Evolutionary conservation across 35 echinoderm and acorn worm species (phyloP).

Genomic region (Hemicentrotus pulcherrimus): DNA sequence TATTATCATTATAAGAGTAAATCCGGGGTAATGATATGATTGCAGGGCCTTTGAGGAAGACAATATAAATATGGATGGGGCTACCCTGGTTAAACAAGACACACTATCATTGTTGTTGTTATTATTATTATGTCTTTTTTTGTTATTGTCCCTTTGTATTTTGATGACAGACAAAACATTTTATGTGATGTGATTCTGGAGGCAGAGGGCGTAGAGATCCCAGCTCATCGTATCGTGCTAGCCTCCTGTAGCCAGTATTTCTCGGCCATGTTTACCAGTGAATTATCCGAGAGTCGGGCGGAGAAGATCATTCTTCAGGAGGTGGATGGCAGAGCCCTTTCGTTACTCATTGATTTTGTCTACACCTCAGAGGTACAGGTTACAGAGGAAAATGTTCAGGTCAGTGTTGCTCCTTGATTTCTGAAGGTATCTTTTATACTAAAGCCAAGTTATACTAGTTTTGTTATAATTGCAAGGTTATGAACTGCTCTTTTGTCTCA

Average conservation of each 20-base stretch:
- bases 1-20: too few species aligned
- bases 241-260: slow-evolving; percentile 96
- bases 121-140: not conserved
- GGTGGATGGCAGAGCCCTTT: slow-evolving; percentile 86
- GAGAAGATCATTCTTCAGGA: slow-evolving; percentile 89
- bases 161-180: slow-evolving; percentile 74
- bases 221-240: slow-evolving; percentile 83
- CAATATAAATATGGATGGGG: too few species aligned
- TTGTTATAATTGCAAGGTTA: too few species aligned
- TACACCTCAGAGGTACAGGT: slow-evolving; percentile 96
- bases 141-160: not conserved
- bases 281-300: slow-evolving; percentile 88
- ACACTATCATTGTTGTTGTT: too few species aligned
- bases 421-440: too few species aligned
- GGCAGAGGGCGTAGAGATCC: slow-evolving; percentile 88
- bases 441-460: too few species aligned
- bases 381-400: slow-evolving; percentile 97
- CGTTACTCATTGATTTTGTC: slow-evolving; percentile 82
- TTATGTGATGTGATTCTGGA: slow-evolving; percentile 93
- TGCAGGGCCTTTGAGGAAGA: too few species aligned
- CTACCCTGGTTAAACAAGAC: too few species aligned
- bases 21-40: too few species aligned
- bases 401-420: not conserved
- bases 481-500: too few species aligned
- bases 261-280: slow-evolving; percentile 92